Percentiles rank a stretch among this genome's conserved stretches.
phyloP scores from a whole-genome alignment of 2,113 vertebrate species.

The Caranx melampygus region DNA sequence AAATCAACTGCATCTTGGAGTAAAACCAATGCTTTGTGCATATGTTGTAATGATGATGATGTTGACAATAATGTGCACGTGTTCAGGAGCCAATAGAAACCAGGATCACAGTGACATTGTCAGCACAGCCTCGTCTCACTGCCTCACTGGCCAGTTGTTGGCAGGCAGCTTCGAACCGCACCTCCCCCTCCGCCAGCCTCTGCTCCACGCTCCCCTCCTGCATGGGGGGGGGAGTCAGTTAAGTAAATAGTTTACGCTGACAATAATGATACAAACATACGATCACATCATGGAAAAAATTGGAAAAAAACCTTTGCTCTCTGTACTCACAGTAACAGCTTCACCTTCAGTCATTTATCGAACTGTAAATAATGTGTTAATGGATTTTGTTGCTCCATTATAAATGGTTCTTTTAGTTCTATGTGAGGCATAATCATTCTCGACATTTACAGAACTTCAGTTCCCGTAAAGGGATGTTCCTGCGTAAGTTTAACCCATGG shows the following conservation, averaged over 20 bases:
- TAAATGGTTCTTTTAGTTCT: no score
- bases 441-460: no score
- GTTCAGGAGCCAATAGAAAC: conserved; percentile 88
- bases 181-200: conserved; percentile 79
- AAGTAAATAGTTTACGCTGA: neutral
- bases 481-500: no score
- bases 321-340: no score
- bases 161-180: conserved; percentile 87
- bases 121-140: conserved; percentile 92
- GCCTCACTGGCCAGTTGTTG: conserved; percentile 93
- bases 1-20: neutral
- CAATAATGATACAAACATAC: neutral
- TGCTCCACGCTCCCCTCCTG: conserved; percentile 86
- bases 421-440: no score
- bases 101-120: conserved; percentile 96
- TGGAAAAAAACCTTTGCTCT: no score
- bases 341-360: no score
- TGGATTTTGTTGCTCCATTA: no score
- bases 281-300: no score
- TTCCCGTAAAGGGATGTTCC: no score
- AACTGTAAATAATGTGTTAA: no score
- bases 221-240: neutral
- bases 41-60: neutral
- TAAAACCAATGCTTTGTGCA: neutral
- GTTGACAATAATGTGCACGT: neutral